Evolutionary conservation across 2,797 vertebrate species (phyloP).

Genomic region (Hydrolagus colliei): DNA sequence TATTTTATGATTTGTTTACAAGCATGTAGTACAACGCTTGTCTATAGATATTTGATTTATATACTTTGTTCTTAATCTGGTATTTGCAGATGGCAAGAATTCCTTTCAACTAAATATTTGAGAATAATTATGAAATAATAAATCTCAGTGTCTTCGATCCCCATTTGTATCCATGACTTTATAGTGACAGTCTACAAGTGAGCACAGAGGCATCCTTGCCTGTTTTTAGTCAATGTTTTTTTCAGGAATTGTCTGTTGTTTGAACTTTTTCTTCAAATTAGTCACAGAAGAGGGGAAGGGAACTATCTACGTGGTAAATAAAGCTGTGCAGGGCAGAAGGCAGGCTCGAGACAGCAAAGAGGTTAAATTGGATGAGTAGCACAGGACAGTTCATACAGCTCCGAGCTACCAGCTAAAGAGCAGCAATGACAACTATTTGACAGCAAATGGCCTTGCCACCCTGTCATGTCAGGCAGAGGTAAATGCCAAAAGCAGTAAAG

Average conservation of each 20-base stretch:
- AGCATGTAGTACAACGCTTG: background rate
- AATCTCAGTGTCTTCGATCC: background rate
- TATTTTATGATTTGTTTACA: background rate
- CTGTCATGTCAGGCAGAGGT: background rate
- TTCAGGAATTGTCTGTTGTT: conserved; percentile 4
- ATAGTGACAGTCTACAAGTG: background rate
- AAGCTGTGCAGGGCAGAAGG: no score
- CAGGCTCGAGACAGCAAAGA: background rate
- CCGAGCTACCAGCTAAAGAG: background rate
- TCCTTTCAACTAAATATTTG: background rate
- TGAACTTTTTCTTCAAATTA: background rate
- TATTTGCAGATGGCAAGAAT: background rate
- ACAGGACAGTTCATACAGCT: background rate
- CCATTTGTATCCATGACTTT: background rate
- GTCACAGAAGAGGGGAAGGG: background rate
- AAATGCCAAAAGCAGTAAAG: background rate
- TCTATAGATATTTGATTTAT: background rate
- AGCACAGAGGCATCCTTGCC: background rate
- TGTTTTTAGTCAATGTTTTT: background rate
- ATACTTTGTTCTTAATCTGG: no score
- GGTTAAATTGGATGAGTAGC: no score
- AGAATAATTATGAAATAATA: conserved; percentile 20
- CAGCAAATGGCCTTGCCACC: background rate
- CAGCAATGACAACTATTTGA: background rate
- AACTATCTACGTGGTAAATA: no score